Evolutionary conservation across 1,140 invertebrate species (phyloP), one percentile per base, ranked within the genome.

Genomic region (Panagrolaimus sp.): DNA sequence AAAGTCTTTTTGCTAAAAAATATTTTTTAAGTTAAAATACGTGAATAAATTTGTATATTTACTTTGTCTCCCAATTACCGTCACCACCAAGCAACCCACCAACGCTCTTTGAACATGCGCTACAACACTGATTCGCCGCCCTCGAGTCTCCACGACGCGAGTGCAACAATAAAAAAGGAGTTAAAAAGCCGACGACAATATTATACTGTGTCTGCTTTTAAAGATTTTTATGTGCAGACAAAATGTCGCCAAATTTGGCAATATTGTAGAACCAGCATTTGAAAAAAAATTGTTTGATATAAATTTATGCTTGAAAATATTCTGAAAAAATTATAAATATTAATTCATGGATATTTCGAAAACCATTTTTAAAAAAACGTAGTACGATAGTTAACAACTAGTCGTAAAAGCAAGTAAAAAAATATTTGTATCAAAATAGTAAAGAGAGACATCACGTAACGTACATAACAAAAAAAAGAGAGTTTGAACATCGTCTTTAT

Each of bases 51-150:
- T 38, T 38, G 2, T 38, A 4, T 38, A 38, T 38, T 38, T 38
- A 38, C 31, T 38, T 38, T 38, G 31, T 38, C 7, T 38, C 31
- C 31, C 31, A 7, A 38, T 38, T 4, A 38, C 31, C 31, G 31
- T 38, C 31, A 38, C 31, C 31, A 25, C 63, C 63, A 64, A 16
- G 63, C 63, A 20, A 64, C 51, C 51, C 51, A 57, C 20, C 51
- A 20, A 27, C 51, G 51, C 27, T 57, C 51, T 27, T 27, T 57
- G 27, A 57, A 57, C 51, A 57, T 57, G 51, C 51, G 51, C 51
- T 20, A 57, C 51, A 27, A 25, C 51, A 57, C 51, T 57, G 51
- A 57, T 57, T 57, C 31, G 31, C 31, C 31, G 27, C 51, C 20
- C 20, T 25, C 51, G 51, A 27, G 51, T 57, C 20, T 20, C 51